These are phyloP conservation scores for Leuciscus idus DNA, from an alignment of 2,113 vertebrate species.

Conservation along the genomic window DNA sequence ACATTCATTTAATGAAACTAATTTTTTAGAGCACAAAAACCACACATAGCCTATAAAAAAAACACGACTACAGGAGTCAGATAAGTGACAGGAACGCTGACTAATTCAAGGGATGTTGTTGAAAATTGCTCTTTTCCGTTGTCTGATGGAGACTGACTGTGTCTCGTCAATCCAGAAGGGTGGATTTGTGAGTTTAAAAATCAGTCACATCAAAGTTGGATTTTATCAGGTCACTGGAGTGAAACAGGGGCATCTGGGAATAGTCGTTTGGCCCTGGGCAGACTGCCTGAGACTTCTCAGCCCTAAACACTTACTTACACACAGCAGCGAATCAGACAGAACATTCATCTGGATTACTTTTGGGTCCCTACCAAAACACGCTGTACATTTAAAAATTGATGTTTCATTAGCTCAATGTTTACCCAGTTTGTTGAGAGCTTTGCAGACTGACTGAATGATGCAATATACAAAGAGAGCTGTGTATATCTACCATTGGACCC, in stretches of 20 bases:
- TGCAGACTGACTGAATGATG: slow-evolving; percentile 10
- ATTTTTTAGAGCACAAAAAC: not conserved
- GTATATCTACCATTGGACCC: not conserved
- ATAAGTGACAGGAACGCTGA: slow-evolving; percentile 8
- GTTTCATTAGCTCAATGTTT: slow-evolving; percentile 26
- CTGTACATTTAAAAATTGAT: slow-evolving; percentile 30
- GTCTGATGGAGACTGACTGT: not conserved
- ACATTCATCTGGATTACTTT: slow-evolving; percentile 29
- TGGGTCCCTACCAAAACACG: slow-evolving; percentile 9
- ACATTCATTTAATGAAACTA: no score
- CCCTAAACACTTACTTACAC: slow-evolving; percentile 13
- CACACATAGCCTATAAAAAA: slow-evolving; percentile 17
- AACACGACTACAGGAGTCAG: not conserved
- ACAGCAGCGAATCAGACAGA: slow-evolving; percentile 15
- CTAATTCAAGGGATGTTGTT: not conserved
- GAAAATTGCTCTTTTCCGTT: slow-evolving; percentile 22
- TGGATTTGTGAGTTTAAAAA: slow-evolving; percentile 13
- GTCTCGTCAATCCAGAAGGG: slow-evolving; percentile 12
- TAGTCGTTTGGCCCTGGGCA: slow-evolving; percentile 16
- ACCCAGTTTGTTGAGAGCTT: not conserved
- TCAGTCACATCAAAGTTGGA: slow-evolving; percentile 40
- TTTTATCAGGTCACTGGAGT: slow-evolving; percentile 45
- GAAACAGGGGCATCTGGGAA: slow-evolving; percentile 27
- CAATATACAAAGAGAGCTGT: slow-evolving; percentile 9
- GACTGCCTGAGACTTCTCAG: slow-evolving; percentile 29